Evolutionary conservation across 1,140 invertebrate species (phyloP).

Genomic region (Prorops nasuta): DNA sequence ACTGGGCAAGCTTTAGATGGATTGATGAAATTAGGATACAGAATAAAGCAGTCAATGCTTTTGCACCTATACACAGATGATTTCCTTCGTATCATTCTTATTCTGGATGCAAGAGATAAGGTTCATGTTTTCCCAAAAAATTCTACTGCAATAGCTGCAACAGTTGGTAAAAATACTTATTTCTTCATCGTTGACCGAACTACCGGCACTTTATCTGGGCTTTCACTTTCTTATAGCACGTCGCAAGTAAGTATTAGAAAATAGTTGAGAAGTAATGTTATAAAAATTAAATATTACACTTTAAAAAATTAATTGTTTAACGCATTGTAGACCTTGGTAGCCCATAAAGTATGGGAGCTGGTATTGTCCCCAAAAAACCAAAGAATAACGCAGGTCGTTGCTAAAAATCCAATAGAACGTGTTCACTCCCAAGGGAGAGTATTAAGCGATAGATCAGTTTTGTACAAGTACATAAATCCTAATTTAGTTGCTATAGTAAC

Average conservation of each 20-base stretch:
- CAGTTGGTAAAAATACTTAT: conserved; percentile 62
- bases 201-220: conserved; percentile 69
- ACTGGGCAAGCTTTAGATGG: conserved; percentile 67
- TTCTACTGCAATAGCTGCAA: conserved; percentile 53
- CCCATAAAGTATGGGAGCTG: conserved; percentile 68
- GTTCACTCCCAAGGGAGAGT: conserved; percentile 96
- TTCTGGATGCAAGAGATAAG: conserved; percentile 72
- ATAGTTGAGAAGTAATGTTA: neutral
- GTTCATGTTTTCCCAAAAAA: conserved; percentile 69
- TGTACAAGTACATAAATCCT: conserved; percentile 99
- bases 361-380: conserved; percentile 67
- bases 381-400: conserved; percentile 67
- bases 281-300: conserved; percentile 4
- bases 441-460: conserved; percentile 89
- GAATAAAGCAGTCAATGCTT: conserved; percentile 73
- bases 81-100: conserved; percentile 74
- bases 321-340: conserved; percentile 45
- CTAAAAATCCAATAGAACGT: conserved; percentile 76
- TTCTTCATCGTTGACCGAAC: conserved; percentile 70
- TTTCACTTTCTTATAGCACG: conserved; percentile 59
- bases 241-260: conserved; percentile 25
- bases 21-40: conserved; percentile 64
- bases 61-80: conserved; percentile 69
- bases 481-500: conserved; percentile 89
- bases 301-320: conserved; percentile 11